Evolutionary conservation across 2,888 invertebrate genomes (phyloP), one percentile per base, ranked within the genome.

Genomic region (Epinotia bilunana): DNA sequence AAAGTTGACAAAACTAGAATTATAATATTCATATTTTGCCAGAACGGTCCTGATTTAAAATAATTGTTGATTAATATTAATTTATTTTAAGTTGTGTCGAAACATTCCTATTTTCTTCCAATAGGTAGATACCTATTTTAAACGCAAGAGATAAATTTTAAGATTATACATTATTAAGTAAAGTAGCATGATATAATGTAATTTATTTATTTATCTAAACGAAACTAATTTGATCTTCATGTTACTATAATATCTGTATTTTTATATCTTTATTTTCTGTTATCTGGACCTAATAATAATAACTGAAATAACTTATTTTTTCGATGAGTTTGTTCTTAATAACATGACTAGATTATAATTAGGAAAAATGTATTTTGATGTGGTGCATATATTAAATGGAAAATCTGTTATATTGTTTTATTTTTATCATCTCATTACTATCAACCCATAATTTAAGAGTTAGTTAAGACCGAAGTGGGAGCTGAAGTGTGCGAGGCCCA

Each of bases 321-420:
- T 55, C 64, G 58, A 57, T 69, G 46, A 69, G 53, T 60, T 74
- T 65, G 49, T 64, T 70, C 46, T 57, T 60, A 33, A 64, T 73
- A 73, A 16, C 28, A 61, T 46, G 60, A 46, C 9, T 39, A 62
- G 39, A 62, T 46, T 46, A 46, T 46, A 46, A 12, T 11, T 62
- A 74, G 46, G 60, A 60, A 60, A 70, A 74, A 71, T 65, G 74
- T 74, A 74, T 74, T 64, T 74, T 74, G 65, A 74, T 71, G 70
- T 74, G 64, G 60, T 65, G 70, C 64, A 70, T 74, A 70, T 74
- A 74, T 71, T 53, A 71, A 70, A 60, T 58, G 11, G 18, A 74
- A 74, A 64, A 60, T 23, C 13, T 33, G 18, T 61, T 53, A 4
- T 46, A 43, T 70, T 28, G 33, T 61, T 70, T 70, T 61, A 69